Percentiles rank a stretch among this genome's conserved stretches.
These are phyloP conservation scores for Heliconius eleuchia DNA, from an alignment of 1,140 invertebrate genomes.

Conservation along the genomic window DNA sequence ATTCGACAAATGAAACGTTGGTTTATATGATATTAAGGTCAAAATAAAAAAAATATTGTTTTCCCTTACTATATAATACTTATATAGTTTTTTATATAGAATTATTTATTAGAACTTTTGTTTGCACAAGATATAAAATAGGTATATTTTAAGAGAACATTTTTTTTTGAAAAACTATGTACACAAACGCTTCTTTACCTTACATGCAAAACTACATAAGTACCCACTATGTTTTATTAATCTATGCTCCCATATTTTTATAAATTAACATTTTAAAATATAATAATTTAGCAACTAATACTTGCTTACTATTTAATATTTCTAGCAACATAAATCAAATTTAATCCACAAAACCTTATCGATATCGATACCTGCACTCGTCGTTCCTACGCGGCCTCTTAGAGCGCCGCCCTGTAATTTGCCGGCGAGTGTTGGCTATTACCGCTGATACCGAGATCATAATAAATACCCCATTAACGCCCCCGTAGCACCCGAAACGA, in stretches of 20 bases:
- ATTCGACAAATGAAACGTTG: slow-evolving; percentile 52
- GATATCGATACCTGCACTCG: slow-evolving; percentile 55
- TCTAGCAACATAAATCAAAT: background rate
- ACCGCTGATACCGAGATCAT: slow-evolving; percentile 78
- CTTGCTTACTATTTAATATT: background rate
- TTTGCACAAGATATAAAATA: too few species aligned
- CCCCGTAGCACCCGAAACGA: slow-evolving; percentile 74
- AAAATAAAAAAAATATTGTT: background rate
- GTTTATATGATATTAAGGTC: background rate
- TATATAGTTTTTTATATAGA: too few species aligned
- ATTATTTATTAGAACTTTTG: too few species aligned
- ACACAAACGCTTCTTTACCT: too few species aligned
- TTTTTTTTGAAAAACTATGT: too few species aligned
- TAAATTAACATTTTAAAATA: slow-evolving; percentile 34
- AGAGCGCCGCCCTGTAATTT: slow-evolving; percentile 79
- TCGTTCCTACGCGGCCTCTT: slow-evolving; percentile 58
- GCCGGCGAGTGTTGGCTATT: slow-evolving; percentile 77
- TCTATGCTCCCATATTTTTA: too few species aligned
- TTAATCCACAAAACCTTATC: slow-evolving; percentile 15
- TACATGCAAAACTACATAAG: too few species aligned
- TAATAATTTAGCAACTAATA: background rate
- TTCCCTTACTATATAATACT: too few species aligned
- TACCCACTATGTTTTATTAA: too few species aligned
- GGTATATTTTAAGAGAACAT: too few species aligned
- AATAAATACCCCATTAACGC: slow-evolving; percentile 81